phyloP scores from a whole-genome alignment of 2,113 vertebrate species.

The Vimba vimba region DNA sequence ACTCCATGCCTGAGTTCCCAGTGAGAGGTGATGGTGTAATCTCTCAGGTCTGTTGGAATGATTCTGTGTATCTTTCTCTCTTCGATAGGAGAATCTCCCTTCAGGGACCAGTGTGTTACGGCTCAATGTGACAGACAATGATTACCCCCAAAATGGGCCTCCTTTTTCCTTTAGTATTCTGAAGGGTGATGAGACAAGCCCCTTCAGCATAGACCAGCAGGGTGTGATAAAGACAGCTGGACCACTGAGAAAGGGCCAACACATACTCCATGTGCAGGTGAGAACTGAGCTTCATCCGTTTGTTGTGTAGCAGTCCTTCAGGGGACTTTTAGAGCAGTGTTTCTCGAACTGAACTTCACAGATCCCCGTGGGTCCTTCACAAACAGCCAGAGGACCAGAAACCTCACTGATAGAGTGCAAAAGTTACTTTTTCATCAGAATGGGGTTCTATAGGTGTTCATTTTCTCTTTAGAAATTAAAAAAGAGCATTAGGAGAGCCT shows the following conservation, averaged over 20 bases:
- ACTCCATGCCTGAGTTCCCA: neutral
- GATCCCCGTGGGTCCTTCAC: neutral
- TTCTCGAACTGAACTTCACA: neutral
- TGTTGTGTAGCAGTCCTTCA: neutral
- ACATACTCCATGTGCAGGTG: slow-evolving; percentile 81
- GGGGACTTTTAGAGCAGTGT: neutral
- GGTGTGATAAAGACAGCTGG: slow-evolving; percentile 73
- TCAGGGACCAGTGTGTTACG: slow-evolving; percentile 78
- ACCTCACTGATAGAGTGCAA: neutral
- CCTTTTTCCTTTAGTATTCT: slow-evolving; percentile 81
- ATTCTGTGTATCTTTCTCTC: neutral
- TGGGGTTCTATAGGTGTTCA: no score
- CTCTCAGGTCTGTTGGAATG: neutral
- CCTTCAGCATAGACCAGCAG: slow-evolving; percentile 78
- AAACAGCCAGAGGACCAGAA: neutral
- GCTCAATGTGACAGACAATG: slow-evolving; percentile 80
- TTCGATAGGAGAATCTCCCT: slow-evolving; percentile 79
- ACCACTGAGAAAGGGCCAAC: slow-evolving; percentile 73
- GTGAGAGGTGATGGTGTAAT: slow-evolving; percentile 1
- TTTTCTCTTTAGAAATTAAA: no score
- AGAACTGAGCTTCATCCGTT: neutral
- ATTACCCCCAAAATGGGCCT: slow-evolving; percentile 83
- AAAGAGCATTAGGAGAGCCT: no score
- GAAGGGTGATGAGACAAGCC: slow-evolving; percentile 75
- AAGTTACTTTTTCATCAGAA: no score